Evolutionary conservation across 2,888 invertebrate genomes (phyloP).

Genomic region (Cremastinae sp.): DNA sequence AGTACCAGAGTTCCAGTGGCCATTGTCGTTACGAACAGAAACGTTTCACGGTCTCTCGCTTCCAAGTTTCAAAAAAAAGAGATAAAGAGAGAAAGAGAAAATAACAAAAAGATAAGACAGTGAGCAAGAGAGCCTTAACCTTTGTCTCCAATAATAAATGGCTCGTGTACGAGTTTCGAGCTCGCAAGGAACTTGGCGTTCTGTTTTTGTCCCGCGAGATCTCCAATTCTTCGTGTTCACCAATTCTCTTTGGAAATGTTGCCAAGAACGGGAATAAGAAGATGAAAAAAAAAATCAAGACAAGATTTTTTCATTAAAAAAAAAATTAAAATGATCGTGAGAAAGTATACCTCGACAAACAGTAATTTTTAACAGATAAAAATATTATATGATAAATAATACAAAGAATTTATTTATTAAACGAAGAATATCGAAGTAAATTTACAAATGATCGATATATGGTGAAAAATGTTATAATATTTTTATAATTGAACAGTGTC

Average conservation of each 20-base stretch:
- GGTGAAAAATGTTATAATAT: no score
- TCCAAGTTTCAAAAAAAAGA: constrained; percentile 24
- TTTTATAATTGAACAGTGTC: no score
- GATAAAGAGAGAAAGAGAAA: constrained; percentile 1
- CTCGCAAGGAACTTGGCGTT: constrained; percentile 47
- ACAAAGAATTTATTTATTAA: no score
- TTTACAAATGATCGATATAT: no score
- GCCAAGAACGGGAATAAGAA: no score
- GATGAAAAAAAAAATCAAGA: no score
- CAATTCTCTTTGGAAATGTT: constrained; percentile 8
- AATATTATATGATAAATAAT: no score
- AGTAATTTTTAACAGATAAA: no score
- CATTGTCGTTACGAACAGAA: constrained; percentile 66
- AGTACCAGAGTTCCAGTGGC: constrained; percentile 57
- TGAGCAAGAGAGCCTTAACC: constrained; percentile 65
- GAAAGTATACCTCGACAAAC: no score
- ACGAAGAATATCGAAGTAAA: no score
- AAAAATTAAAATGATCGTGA: no score
- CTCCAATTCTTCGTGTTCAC: constrained; percentile 27
- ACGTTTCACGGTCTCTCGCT: constrained; percentile 27
- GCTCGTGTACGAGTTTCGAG: constrained; percentile 65
- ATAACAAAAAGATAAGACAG: not conserved
- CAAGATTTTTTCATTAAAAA: no score
- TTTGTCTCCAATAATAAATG: constrained; percentile 75
- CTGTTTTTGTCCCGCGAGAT: constrained; percentile 15